A percentile compares a stretch with the other conserved stretches of the same genome.
phyloP scores from a whole-genome alignment of 2,888 invertebrate species.

The Pecten maximus region DNA sequence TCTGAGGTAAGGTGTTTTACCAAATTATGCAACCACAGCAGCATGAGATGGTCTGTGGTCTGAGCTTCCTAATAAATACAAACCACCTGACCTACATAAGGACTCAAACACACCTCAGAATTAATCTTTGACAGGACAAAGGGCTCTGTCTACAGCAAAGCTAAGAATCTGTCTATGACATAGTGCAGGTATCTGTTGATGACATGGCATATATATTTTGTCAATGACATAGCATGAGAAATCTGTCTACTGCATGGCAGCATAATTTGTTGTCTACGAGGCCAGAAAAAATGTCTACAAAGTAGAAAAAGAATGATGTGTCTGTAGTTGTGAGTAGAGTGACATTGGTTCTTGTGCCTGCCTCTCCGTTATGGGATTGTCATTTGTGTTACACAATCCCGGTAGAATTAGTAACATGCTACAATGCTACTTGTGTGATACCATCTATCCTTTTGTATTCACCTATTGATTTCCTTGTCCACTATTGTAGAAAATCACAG shows the following conservation, averaged over 20 bases:
- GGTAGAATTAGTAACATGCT: slow-evolving; percentile 22
- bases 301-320: too few relatives aligned
- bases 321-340: background rate
- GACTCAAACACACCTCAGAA: too few relatives aligned
- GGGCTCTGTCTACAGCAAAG: too few relatives aligned
- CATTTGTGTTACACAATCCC: background rate
- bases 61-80: too few relatives aligned
- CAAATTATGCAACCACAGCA: too few relatives aligned
- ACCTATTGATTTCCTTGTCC: background rate
- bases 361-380: background rate
- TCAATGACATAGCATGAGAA: too few relatives aligned
- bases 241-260: too few relatives aligned
- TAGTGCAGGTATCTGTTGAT: background rate
- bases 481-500: slow-evolving; percentile 32
- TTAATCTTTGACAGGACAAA: too few relatives aligned
- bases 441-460: background rate
- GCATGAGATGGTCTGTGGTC: too few relatives aligned
- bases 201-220: too few relatives aligned
- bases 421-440: slow-evolving; percentile 14
- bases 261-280: background rate
- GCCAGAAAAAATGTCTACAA: background rate
- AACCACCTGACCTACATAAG: too few relatives aligned
- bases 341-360: background rate
- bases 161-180: background rate
- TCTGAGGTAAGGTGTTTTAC: too few relatives aligned